These are phyloP conservation scores for Leuciscus waleckii DNA, from an alignment of 2,797 vertebrate species.

Conservation along the genomic window DNA sequence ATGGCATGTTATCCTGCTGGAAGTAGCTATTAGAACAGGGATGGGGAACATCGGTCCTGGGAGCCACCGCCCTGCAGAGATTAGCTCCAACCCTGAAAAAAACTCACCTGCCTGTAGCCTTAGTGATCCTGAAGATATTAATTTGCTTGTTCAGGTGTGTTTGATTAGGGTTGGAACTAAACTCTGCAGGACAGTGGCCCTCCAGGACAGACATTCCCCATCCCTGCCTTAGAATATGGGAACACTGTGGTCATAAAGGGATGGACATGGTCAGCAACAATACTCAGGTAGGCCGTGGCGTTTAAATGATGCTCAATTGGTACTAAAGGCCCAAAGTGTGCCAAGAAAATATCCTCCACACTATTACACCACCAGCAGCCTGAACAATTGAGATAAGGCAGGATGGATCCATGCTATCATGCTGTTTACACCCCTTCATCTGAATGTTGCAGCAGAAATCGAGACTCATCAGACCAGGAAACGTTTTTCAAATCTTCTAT, in stretches of 20 bases:
- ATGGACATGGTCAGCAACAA: slow-evolving; percentile 45
- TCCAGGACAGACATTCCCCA: no score
- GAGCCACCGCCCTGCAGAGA: no score
- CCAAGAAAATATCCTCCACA: neutral
- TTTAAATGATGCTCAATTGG: neutral
- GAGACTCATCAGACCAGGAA: neutral
- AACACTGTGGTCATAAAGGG: slow-evolving; percentile 57
- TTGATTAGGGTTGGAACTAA: no score
- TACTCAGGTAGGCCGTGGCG: neutral
- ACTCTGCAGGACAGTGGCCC: no score
- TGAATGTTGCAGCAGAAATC: neutral
- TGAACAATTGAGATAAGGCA: neutral
- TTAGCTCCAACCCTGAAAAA: no score
- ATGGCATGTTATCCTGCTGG: slow-evolving; percentile 29
- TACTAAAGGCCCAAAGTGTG: neutral
- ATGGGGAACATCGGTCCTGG: no score
- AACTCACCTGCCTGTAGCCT: no score
- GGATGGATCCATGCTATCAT: neutral
- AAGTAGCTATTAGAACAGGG: no score
- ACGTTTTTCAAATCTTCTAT: neutral
- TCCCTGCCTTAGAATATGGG: neutral
- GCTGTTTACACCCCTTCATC: neutral
- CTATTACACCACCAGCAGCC: neutral
- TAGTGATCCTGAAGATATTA: no score
- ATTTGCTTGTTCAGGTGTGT: no score